Evolutionary conservation across 2,888 invertebrate species (phyloP), one percentile per base, ranked within the genome.

Genomic region (Philonicus albiceps): DNA sequence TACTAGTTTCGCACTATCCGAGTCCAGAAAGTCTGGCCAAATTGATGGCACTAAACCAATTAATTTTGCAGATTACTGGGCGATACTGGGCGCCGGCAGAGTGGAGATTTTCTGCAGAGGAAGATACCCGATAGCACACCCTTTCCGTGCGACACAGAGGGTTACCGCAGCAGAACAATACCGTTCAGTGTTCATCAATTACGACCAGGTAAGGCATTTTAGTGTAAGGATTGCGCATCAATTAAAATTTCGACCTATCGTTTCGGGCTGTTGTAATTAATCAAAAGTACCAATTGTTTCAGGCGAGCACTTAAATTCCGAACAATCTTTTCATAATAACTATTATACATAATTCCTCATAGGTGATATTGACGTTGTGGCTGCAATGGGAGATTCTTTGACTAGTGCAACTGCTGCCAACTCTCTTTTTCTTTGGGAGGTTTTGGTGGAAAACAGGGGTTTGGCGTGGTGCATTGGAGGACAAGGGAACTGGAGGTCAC

Each of bases 301-400:
- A 19, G 49, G 40, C 55, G 22, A 75, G 53, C 34, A 81, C 76
- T 53, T 3, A 53, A 75, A 16, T 75, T 37, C 27, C 43, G 8
- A 7, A 84, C 72, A 73, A 84, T n/a, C 49, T 31, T 37, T 76
- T 40, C 53, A 13, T n/a, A n/a, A 13, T 34, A 76, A 31, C 49
- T 75, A 31, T 43, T 43, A 43, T 13, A 40, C 13, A 40, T 53
- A 49, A n/a, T 49, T 73, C 7, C 31, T 16, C 19, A 90, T 90
- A 16, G 94, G 94, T 5, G 95, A 95, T 89, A 93, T 95, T 37
- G 94, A 94, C 88, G 91, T 95, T 0, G 91, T 95, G 37, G 94
- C 92, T 0, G 93, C 94, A 0, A 91, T 95, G 84, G 95, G 95
- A 0, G 95, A 95, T 89, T 94, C 94, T 0, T 89, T 95, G 2